phyloP scores from a whole-genome alignment of 2,113 vertebrate genomes.

The Thermophis baileyi region DNA sequence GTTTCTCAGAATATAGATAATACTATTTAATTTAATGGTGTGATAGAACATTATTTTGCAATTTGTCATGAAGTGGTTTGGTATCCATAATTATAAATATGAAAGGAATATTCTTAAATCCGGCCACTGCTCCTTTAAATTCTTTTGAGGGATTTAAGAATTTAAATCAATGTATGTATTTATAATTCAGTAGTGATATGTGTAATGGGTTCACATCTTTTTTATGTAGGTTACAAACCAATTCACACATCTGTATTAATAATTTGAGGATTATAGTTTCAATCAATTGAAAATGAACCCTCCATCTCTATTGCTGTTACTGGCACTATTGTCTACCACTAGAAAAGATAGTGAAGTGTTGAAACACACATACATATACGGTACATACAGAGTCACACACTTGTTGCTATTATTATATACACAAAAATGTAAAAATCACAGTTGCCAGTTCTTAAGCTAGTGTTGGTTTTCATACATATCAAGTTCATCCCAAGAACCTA shows the following conservation, averaged over 20 bases:
- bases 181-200: background rate
- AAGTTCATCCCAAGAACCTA: background rate
- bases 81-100: background rate
- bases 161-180: background rate
- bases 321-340: background rate
- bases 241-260: background rate
- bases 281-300: background rate
- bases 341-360: background rate
- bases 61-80: background rate
- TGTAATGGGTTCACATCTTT: background rate
- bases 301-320: background rate
- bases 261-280: background rate
- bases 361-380: background rate
- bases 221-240: background rate
- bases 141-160: background rate
- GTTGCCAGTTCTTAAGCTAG: background rate
- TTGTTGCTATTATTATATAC: background rate
- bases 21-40: background rate
- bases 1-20: slow-evolving; percentile 31
- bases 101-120: background rate
- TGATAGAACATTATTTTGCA: background rate
- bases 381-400: background rate
- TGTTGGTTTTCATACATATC: background rate
- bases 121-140: background rate
- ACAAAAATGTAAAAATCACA: background rate